Base-by-base conservation (phyloP, 2,888 invertebrate species). In the Galerucella nymphaeae region DNA sequence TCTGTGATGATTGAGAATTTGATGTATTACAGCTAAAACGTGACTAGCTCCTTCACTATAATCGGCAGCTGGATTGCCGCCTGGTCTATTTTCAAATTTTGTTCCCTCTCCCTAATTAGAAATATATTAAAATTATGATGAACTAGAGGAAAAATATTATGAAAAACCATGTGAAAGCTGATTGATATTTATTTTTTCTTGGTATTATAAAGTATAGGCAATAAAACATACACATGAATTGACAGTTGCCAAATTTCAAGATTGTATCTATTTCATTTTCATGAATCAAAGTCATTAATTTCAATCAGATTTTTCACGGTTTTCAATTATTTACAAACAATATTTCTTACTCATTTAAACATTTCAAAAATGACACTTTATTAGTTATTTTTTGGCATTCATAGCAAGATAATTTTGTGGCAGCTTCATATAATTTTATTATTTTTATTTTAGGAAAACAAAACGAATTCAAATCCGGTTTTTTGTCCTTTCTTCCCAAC, bases 1-100 rank as follows among this genome's bases (percentile, higher is more conserved):
- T 69, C 98, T 90, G 85, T 99, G 98, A 84, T 98, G 97, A 68
- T 96, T 96, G 72, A 98, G 89, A 81, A 99, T 97, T 89, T 97
- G 97, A 87, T 98, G 98, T 78, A 98, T 97, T 63, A 98, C 96
- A 66, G 96, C 96, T 76, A 98, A 89, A 66, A 98, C 98, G 87
- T 98, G 98, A 83, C 96, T 96, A 66, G 98, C 97, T 53, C 98
- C 98, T 80, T 95, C 97, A 76, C 97, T 97, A 86, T 98, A 98
- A 88, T 98, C 98, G 0, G 97, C 96, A 0, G 96, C 96, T 0
- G 96, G 96, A 85, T 96, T 96, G 23, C 93, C 92, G 66, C 91
- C 91, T 80, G 91, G 91, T 76, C 92, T 77, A 71, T 84, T 85
- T 78, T 86, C 86, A 73, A 83, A 87, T 78, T 86, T 92, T 88